A percentile compares a stretch with the other conserved stretches of the same genome.
Evolutionary conservation across 2,888 invertebrate species (phyloP).

Genomic region (Volucella zonaria): DNA sequence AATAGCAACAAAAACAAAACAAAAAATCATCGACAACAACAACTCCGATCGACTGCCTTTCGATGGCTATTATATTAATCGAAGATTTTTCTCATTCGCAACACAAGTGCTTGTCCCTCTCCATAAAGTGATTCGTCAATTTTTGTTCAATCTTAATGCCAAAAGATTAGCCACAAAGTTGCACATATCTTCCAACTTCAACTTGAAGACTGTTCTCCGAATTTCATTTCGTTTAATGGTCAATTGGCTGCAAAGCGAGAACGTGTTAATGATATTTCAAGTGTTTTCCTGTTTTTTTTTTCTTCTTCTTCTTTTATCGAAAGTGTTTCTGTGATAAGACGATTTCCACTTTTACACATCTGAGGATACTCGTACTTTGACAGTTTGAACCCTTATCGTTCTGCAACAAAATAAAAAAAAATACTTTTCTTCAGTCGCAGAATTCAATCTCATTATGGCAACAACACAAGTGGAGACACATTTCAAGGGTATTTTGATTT

Average conservation of each 20-base stretch:
- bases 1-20: background rate
- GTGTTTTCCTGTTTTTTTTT: slow-evolving; percentile 14
- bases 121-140: slow-evolving; percentile 4
- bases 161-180: slow-evolving; percentile 49
- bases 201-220: background rate
- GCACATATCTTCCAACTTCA: slow-evolving; percentile 7
- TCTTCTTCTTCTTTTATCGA: slow-evolving; percentile 37
- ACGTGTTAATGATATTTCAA: slow-evolving; percentile 71
- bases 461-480: slow-evolving; percentile 29
- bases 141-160: slow-evolving; percentile 13
- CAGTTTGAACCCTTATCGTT: slow-evolving; percentile 20
- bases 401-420: slow-evolving; percentile 49
- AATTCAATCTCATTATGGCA: slow-evolving; percentile 34
- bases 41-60: slow-evolving; percentile 16
- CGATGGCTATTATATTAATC: slow-evolving; percentile 51
- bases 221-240: slow-evolving; percentile 22
- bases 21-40: background rate
- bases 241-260: slow-evolving; percentile 48
- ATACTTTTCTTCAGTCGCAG: slow-evolving; percentile 30
- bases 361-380: background rate
- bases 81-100: slow-evolving; percentile 44
- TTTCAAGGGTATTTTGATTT: slow-evolving; percentile 25
- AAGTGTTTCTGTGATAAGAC: slow-evolving; percentile 62
- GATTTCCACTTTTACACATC: slow-evolving; percentile 41
- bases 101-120: slow-evolving; percentile 22